phyloP scores from a whole-genome alignment of 2,888 invertebrate species.

The Sepioteuthis lessoniana region DNA sequence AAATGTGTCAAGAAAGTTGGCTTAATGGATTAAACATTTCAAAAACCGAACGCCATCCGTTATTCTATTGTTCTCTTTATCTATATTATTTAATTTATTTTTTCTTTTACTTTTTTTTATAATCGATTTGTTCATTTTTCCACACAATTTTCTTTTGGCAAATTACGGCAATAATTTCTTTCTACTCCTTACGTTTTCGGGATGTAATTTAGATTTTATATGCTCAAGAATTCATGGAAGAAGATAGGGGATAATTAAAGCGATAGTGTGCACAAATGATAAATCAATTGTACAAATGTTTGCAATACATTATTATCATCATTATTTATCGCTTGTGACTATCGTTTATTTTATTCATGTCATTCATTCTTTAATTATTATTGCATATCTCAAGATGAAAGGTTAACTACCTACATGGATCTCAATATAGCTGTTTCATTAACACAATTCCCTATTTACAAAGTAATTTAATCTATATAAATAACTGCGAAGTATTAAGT shows the following conservation, averaged over 20 bases:
- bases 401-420: too few relatives aligned
- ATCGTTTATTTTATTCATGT: too few relatives aligned
- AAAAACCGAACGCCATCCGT: not conserved
- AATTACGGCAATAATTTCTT: slow-evolving; percentile 17
- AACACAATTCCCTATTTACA: too few relatives aligned
- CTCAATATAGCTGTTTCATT: too few relatives aligned
- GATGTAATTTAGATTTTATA: slow-evolving; percentile 6
- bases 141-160: not conserved
- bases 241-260: not conserved
- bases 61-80: not conserved
- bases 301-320: too few relatives aligned
- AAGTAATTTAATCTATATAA: too few relatives aligned
- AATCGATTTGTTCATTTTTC: slow-evolving; percentile 1
- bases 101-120: not conserved
- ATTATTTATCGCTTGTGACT: too few relatives aligned
- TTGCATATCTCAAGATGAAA: too few relatives aligned
- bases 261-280: too few relatives aligned
- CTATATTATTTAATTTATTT: not conserved
- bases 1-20: slow-evolving; percentile 23
- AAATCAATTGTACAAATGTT: too few relatives aligned
- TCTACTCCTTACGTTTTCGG: not conserved
- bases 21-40: slow-evolving; percentile 33
- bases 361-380: too few relatives aligned
- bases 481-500: too few relatives aligned
- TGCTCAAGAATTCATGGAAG: not conserved